These are phyloP conservation scores for Habroteleia sp. DNA, from an alignment of 2,888 invertebrate species.

Conservation along the genomic window DNA sequence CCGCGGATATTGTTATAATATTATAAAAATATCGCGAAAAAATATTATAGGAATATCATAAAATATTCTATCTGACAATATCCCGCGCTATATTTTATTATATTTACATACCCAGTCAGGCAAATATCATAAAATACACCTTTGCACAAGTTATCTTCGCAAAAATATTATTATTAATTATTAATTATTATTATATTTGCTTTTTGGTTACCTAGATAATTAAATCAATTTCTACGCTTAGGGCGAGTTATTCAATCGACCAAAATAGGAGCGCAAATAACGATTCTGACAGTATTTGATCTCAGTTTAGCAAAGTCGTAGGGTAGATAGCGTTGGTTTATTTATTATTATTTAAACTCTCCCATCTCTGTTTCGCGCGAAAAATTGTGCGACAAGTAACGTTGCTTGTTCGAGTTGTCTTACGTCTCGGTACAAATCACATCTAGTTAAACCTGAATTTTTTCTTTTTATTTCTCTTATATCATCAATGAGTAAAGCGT, in stretches of 20 bases:
- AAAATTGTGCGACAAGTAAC: slow-evolving; percentile 68
- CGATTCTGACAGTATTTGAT: background rate
- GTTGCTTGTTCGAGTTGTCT: slow-evolving; percentile 7
- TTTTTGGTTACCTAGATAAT: slow-evolving; percentile 18
- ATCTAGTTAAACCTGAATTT: slow-evolving; percentile 25
- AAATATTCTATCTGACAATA: slow-evolving; percentile 21
- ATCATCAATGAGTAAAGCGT: slow-evolving; percentile 46
- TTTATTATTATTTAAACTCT: slow-evolving; percentile 9
- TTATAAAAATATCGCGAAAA: slow-evolving; percentile 46
- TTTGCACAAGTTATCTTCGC: slow-evolving; percentile 19
- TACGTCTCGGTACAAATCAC: slow-evolving; percentile 18
- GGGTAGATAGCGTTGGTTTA: slow-evolving; percentile 3
- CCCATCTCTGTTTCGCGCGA: slow-evolving; percentile 57
- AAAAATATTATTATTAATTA: slow-evolving; percentile 28
- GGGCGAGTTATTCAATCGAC: background rate
- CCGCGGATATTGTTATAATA: slow-evolving; percentile 18
- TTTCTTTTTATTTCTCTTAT: slow-evolving; percentile 9
- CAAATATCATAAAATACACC: slow-evolving; percentile 44
- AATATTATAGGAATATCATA: slow-evolving; percentile 37
- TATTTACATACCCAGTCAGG: slow-evolving; percentile 33
- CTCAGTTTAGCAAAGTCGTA: background rate
- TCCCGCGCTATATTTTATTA: slow-evolving; percentile 20
- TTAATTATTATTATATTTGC: too few relatives aligned
- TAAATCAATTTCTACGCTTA: slow-evolving; percentile 1
- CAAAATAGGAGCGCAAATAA: background rate